phyloP scores from a whole-genome alignment of 2,113 vertebrate genomes.

The Emberiza fucata region DNA sequence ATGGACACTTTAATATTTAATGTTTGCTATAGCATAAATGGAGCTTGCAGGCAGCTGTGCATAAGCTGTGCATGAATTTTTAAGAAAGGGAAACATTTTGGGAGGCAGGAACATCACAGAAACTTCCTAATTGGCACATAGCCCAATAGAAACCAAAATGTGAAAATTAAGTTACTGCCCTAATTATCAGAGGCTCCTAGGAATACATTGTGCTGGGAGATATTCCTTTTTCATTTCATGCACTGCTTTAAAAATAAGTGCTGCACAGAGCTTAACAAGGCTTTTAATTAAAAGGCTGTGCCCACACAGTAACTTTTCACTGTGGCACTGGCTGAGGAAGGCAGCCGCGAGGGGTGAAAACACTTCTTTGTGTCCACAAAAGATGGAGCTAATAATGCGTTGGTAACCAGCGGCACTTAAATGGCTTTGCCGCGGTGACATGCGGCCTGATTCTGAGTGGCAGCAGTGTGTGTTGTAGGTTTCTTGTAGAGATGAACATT shows the following conservation, averaged over 20 bases:
- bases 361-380: not conserved
- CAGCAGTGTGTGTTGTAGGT: fast-evolving
- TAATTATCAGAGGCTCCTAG: constrained; percentile 67
- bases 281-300: constrained; percentile 30
- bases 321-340: not conserved
- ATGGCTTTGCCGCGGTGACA: not conserved
- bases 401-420: not conserved
- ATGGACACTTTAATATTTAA: constrained; percentile 28
- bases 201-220: constrained; percentile 62
- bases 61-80: constrained; percentile 12
- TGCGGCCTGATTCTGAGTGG: not conserved
- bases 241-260: constrained; percentile 30
- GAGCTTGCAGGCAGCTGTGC: constrained; percentile 1
- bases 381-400: not conserved
- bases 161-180: constrained; percentile 67
- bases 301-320: constrained; percentile 25
- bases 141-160: constrained; percentile 56
- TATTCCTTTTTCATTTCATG: constrained; percentile 59
- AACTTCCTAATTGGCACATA: constrained; percentile 68
- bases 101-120: not conserved
- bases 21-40: constrained; percentile 25
- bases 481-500: not conserved
- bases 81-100: not conserved
- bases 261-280: not conserved
- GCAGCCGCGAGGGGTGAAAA: not conserved